A percentile compares a stretch with the other conserved stretches of the same genome.
These are phyloP conservation scores for Galeopterus variegatus DNA, from an alignment of 2,113 vertebrate genomes.

Conservation along the genomic window DNA sequence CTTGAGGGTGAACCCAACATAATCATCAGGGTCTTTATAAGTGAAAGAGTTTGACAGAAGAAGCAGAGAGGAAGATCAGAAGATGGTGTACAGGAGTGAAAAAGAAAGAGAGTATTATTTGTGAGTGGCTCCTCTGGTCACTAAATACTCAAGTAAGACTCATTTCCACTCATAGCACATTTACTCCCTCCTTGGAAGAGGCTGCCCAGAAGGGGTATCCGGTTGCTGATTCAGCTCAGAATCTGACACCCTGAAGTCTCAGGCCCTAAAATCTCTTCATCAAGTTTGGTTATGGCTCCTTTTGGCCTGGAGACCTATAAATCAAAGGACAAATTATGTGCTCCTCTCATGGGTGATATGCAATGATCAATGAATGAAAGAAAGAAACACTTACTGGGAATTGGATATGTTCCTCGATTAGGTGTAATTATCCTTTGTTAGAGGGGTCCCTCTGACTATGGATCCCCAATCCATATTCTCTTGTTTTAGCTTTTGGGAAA, in stretches of 20 bases:
- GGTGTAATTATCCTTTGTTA: background rate
- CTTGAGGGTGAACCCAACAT: background rate
- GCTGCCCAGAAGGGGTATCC: fast-evolving
- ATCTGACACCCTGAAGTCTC: background rate
- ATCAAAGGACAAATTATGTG: background rate
- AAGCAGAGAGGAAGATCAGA: background rate
- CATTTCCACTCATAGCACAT: background rate
- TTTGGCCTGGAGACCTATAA: background rate
- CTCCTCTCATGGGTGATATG: background rate
- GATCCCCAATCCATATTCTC: background rate
- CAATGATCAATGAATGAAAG: background rate
- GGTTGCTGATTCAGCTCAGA: background rate
- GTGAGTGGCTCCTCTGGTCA: background rate
- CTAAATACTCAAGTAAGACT: background rate
- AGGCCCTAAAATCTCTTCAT: background rate
- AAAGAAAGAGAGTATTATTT: background rate
- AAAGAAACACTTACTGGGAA: background rate
- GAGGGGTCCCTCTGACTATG: background rate
- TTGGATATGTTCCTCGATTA: background rate
- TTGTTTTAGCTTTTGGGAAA: background rate
- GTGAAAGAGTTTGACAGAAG: background rate
- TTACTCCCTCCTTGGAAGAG: background rate
- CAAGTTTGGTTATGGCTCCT: background rate
- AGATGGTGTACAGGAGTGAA: background rate
- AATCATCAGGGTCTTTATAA: background rate